phyloP scores from a whole-genome alignment of 2,113 vertebrate genomes.

The Lipophrys pholis region DNA sequence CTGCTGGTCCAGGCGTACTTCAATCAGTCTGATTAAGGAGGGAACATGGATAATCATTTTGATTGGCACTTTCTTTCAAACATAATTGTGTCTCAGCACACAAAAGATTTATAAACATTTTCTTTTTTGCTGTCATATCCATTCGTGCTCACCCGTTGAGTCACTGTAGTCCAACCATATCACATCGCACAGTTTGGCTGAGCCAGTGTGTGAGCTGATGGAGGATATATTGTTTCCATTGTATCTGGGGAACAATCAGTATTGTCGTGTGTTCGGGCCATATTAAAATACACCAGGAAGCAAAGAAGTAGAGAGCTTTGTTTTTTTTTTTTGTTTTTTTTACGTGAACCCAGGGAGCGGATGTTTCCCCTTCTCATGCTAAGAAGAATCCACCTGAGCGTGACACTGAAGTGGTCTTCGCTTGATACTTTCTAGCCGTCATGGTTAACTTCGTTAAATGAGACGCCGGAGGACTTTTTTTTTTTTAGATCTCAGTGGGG shows the following conservation, averaged over 20 bases:
- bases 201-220: not conserved
- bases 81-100: too few species aligned
- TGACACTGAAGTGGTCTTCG: slow-evolving; percentile 48
- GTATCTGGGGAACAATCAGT: slow-evolving; percentile 39
- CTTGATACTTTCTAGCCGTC: slow-evolving; percentile 47
- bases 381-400: slow-evolving; percentile 62
- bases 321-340: slow-evolving; percentile 50
- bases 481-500: slow-evolving; percentile 4
- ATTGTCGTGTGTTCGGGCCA: slow-evolving; percentile 40
- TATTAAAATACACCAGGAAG: slow-evolving; percentile 35
- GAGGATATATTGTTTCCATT: slow-evolving; percentile 22
- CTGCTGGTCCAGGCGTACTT: not conserved
- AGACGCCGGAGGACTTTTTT: slow-evolving; percentile 51
- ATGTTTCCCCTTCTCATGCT: slow-evolving; percentile 61
- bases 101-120: too few species aligned
- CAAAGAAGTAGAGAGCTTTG: slow-evolving; percentile 43
- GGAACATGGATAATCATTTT: too few species aligned
- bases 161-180: slow-evolving; percentile 11
- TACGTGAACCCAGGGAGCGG: slow-evolving; percentile 46
- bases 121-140: not conserved
- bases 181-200: slow-evolving; percentile 22
- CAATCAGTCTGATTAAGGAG: too few species aligned
- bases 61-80: too few species aligned
- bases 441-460: slow-evolving; percentile 56
- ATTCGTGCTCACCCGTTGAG: not conserved